These are phyloP conservation scores for Drosophila littoralis DNA, from an alignment of 1,140 invertebrate genomes.

Conservation along the genomic window DNA sequence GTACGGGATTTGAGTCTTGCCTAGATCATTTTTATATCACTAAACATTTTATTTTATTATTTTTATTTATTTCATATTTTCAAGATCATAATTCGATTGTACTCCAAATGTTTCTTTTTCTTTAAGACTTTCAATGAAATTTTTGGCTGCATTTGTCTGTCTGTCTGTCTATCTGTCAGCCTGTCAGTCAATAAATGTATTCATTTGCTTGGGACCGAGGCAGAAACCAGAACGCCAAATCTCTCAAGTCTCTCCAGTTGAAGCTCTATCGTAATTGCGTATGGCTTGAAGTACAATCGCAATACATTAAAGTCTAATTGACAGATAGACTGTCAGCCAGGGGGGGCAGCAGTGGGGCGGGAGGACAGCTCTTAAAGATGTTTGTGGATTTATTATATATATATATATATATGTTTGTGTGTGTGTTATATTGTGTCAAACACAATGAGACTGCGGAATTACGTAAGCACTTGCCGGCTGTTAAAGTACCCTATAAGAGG, in stretches of 20 bases:
- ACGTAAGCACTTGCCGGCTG: slow-evolving; percentile 59
- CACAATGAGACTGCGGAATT: slow-evolving; percentile 61
- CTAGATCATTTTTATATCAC: neutral
- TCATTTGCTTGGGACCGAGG: slow-evolving; percentile 56
- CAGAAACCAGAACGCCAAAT: slow-evolving; percentile 8
- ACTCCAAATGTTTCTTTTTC: slow-evolving; percentile 1
- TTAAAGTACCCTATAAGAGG: slow-evolving; percentile 7
- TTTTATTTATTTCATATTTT: neutral
- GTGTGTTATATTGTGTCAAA: slow-evolving; percentile 51
- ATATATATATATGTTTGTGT: neutral
- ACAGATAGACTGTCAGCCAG: slow-evolving; percentile 72
- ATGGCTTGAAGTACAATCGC: slow-evolving; percentile 71
- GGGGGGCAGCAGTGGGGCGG: neutral
- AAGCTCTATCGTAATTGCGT: slow-evolving; percentile 77
- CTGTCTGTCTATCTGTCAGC: slow-evolving; percentile 3
- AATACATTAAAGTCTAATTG: slow-evolving; percentile 80
- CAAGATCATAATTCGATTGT: slow-evolving; percentile 17
- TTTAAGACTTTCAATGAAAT: slow-evolving; percentile 43
- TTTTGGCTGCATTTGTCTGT: slow-evolving; percentile 19
- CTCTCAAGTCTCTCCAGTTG: slow-evolving; percentile 37
- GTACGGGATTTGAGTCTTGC: neutral
- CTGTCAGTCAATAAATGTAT: slow-evolving; percentile 62
- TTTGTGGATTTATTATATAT: slow-evolving; percentile 20
- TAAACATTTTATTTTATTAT: slow-evolving; percentile 3
- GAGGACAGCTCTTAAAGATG: slow-evolving; percentile 33